A percentile compares a stretch with the other conserved stretches of the same genome.
Conservation (phyloP, 35 echinoderm and acorn worm species). For the Apostichopus parvimensis region DNA sequence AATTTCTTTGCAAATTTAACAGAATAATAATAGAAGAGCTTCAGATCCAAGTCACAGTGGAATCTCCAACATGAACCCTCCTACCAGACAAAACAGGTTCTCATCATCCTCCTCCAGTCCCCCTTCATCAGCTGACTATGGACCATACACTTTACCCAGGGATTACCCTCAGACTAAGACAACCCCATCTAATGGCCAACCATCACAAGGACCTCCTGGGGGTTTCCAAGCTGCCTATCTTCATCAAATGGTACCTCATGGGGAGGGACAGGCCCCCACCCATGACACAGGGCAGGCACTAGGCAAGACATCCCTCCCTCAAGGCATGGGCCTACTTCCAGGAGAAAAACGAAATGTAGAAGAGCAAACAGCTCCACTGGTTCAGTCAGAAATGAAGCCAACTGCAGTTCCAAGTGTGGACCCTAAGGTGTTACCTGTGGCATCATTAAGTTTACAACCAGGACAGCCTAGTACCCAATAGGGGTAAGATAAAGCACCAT, state of each 20-base stretch:
- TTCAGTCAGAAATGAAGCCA: neutral
- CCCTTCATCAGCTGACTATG: neutral
- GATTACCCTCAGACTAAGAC: constrained; percentile 13
- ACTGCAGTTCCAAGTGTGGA: neutral
- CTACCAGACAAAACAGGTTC: neutral
- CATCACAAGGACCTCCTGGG: neutral
- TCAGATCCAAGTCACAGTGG: constrained; percentile 32
- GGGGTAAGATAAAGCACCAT: neutral
- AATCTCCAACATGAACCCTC: no score
- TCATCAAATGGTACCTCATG: neutral
- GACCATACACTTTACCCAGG: constrained; percentile 22
- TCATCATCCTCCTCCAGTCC: neutral
- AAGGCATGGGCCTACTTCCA: neutral
- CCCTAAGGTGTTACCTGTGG: neutral
- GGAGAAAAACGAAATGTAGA: neutral
- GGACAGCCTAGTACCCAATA: neutral
- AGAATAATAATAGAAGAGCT: constrained; percentile 42
- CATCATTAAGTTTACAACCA: constrained; percentile 37
- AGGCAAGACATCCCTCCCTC: neutral
- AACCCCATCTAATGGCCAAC: neutral
- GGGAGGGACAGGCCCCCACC: neutral
- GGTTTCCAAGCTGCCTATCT: constrained; percentile 37
- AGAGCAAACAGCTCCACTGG: neutral
- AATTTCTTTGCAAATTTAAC: neutral
- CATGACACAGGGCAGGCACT: neutral